Conservation (phyloP, 30 jellyfish, hydroid and myxozoan species). For the Pelagia noctiluca region DNA sequence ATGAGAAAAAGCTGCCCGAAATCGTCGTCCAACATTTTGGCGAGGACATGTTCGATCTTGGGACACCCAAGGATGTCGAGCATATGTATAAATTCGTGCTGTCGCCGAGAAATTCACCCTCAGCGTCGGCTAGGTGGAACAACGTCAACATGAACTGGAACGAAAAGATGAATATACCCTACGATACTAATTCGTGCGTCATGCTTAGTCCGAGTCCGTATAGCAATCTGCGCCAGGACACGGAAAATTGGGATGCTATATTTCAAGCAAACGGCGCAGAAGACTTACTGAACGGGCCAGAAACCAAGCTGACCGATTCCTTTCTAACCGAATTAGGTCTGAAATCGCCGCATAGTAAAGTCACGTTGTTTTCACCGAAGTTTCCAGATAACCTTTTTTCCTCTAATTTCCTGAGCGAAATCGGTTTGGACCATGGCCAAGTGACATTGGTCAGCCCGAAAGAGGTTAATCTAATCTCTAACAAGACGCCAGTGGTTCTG, state of each 20-base stretch:
- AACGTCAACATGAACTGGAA: conserved; percentile 55
- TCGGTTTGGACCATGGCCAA: conserved; percentile 67
- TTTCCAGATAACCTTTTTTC: conserved; percentile 72
- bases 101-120: conserved; percentile 71
- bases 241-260: conserved; percentile 68
- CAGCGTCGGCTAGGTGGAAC: conserved; percentile 60
- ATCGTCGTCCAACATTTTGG: conserved; percentile 77
- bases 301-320: conserved; percentile 64
- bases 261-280: conserved; percentile 80
- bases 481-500: conserved; percentile 79
- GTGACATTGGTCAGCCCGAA: conserved; percentile 73
- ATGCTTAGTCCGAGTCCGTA: conserved; percentile 66
- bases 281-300: conserved; percentile 73
- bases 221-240: conserved; percentile 15
- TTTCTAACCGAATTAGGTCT: conserved; percentile 73
- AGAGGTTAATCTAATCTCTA: conserved; percentile 65
- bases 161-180: conserved; percentile 68
- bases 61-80: conserved; percentile 83
- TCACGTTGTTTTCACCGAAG: conserved; percentile 78
- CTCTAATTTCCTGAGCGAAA: conserved; percentile 63
- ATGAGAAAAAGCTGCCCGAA: conserved; percentile 69
- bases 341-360: conserved; percentile 80
- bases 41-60: conserved; percentile 84
- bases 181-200: conserved; percentile 73
- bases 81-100: conserved; percentile 68